A percentile compares a stretch with the other conserved stretches of the same genome.
phyloP scores from a whole-genome alignment of 2,113 vertebrate genomes.

The Fulmarus glacialis region DNA sequence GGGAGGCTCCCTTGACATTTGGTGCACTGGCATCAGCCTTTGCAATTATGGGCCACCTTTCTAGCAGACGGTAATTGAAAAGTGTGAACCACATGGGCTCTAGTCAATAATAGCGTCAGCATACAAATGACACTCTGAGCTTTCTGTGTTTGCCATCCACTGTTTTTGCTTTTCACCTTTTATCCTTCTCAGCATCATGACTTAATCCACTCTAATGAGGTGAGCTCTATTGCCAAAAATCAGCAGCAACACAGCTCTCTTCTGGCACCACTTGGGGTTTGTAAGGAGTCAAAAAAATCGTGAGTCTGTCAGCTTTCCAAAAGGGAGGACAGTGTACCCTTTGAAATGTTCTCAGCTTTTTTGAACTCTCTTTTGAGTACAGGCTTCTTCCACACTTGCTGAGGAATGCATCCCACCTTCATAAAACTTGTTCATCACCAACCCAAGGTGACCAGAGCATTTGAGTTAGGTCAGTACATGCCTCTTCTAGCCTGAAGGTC shows the following conservation, averaged over 20 bases:
- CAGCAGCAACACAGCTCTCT: constrained; percentile 57
- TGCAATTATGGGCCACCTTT: constrained; percentile 86
- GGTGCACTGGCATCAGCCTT: constrained; percentile 78
- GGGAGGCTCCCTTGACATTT: constrained; percentile 81
- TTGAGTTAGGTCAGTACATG: background rate
- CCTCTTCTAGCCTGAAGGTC: constrained; percentile 72
- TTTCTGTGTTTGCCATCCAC: constrained; percentile 55
- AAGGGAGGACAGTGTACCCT: constrained; percentile 24
- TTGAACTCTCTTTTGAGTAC: background rate
- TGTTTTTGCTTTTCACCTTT: constrained; percentile 79
- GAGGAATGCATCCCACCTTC: background rate
- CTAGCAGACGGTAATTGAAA: constrained; percentile 83
- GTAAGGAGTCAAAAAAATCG: constrained; percentile 49
- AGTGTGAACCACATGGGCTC: constrained; percentile 82
- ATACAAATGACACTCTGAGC: constrained; percentile 71
- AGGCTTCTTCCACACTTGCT: background rate
- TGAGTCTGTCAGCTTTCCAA: constrained; percentile 75
- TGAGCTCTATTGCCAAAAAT: constrained; percentile 71
- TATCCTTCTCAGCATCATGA: constrained; percentile 80
- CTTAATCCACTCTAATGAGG: constrained; percentile 90
- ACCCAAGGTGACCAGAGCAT: background rate
- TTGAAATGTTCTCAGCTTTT: constrained; percentile 21
- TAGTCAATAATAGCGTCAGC: constrained; percentile 84
- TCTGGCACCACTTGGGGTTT: constrained; percentile 55
- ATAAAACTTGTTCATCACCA: background rate